phyloP scores from a whole-genome alignment of 2,113 vertebrate species.

The Stictonetta naevosa region DNA sequence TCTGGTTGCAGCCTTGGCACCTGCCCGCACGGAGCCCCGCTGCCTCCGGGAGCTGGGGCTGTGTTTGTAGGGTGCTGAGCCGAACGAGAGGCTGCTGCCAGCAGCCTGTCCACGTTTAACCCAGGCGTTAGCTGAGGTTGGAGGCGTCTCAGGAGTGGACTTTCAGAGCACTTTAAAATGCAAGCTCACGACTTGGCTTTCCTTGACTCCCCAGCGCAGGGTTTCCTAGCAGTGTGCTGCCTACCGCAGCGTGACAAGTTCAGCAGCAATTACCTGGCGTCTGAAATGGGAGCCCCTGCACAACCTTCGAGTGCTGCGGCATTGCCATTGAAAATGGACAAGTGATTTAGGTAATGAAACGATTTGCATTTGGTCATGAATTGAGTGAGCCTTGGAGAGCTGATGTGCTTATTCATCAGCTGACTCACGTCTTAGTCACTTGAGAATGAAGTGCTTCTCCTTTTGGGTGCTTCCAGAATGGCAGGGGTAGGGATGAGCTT shows the following conservation, averaged over 20 bases:
- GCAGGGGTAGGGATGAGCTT: not conserved
- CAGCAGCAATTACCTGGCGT: not conserved
- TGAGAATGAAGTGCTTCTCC: slow-evolving; percentile 17
- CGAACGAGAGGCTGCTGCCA: not conserved
- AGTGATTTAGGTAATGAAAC: not conserved
- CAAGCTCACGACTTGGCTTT: fast-evolving
- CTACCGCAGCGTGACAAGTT: not conserved
- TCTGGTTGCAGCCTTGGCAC: slow-evolving; percentile 7
- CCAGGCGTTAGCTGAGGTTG: not conserved
- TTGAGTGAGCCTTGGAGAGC: not conserved
- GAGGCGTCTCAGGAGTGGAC: not conserved
- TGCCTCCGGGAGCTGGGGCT: not conserved
- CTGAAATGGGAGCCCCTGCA: not conserved
- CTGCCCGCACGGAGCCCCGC: not conserved
- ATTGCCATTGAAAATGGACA: not conserved
- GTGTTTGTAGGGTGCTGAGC: not conserved
- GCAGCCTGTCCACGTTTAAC: not conserved
- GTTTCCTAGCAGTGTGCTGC: not conserved
- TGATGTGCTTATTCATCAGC: slow-evolving; percentile 39
- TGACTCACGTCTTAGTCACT: slow-evolving; percentile 57
- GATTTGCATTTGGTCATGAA: not conserved
- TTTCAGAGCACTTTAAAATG: not conserved
- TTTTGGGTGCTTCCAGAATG: slow-evolving; percentile 25
- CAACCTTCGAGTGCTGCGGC: not conserved
- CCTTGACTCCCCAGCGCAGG: not conserved